These are phyloP conservation scores for Tinea pellionella DNA, from an alignment of 2,888 invertebrate species.

Conservation along the genomic window DNA sequence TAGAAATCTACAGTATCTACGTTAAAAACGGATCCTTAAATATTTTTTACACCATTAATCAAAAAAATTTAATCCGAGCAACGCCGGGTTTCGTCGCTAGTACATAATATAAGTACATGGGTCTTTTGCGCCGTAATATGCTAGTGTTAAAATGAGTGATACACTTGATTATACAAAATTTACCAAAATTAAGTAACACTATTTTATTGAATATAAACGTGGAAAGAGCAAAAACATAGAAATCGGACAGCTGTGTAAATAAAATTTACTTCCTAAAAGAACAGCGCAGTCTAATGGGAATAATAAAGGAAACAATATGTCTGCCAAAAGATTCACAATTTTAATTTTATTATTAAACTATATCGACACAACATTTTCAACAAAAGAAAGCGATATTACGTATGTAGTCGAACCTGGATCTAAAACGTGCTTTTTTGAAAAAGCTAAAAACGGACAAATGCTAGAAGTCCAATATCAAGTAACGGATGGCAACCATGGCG, in stretches of 20 bases:
- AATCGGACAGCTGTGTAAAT: conserved; percentile 27
- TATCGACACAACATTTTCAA: conserved; percentile 23
- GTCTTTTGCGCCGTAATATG: too few species aligned
- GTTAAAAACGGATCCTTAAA: too few species aligned
- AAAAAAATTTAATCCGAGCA: too few species aligned
- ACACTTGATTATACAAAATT: too few species aligned
- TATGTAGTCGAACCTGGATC: conserved; percentile 47
- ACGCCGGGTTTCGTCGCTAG: too few species aligned
- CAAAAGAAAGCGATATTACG: conserved; percentile 43
- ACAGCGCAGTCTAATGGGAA: neutral
- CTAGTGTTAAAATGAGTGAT: too few species aligned
- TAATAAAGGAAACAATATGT: neutral
- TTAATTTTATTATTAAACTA: conserved; percentile 20
- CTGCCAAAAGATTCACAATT: neutral
- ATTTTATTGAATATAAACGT: too few species aligned
- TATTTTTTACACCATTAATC: too few species aligned
- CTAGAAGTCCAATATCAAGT: conserved; percentile 69
- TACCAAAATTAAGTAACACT: too few species aligned
- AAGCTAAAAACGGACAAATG: conserved; percentile 39
- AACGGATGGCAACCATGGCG: conserved; percentile 85
- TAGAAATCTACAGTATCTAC: too few species aligned
- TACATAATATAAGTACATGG: too few species aligned
- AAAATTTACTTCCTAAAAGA: conserved; percentile 15
- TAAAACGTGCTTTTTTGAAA: conserved; percentile 47
- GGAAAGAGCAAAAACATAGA: neutral